Conservation (phyloP, 2,797 vertebrate genomes). For the Oophaga sylvatica region DNA sequence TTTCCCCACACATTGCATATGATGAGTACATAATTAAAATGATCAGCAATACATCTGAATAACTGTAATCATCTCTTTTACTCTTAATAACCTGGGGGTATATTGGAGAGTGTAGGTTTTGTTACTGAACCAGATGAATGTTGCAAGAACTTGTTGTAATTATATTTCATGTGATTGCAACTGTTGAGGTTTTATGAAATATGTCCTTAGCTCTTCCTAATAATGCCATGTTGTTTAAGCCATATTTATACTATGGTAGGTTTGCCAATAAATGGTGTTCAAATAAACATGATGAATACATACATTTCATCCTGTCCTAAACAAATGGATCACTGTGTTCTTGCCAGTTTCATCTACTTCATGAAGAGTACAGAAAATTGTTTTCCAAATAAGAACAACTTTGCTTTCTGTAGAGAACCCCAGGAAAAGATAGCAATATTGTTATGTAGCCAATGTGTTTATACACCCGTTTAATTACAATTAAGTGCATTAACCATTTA, state of each 20-base stretch:
- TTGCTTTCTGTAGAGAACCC: background rate
- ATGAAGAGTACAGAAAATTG: constrained; percentile 33
- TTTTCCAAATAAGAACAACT: constrained; percentile 29
- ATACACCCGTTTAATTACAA: constrained; percentile 21
- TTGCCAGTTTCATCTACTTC: constrained; percentile 36
- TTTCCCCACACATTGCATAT: constrained; percentile 40
- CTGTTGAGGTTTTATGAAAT: constrained; percentile 25
- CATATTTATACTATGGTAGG: constrained; percentile 22
- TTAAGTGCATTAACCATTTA: constrained; percentile 9
- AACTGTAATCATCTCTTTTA: constrained; percentile 17
- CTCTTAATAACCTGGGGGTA: constrained; percentile 6
- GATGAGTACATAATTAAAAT: constrained; percentile 45
- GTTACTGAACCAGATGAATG: constrained; percentile 27
- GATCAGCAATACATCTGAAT: constrained; percentile 40
- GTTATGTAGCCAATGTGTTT: constrained; percentile 5
- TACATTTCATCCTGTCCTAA: constrained; percentile 38
- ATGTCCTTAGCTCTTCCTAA: constrained; percentile 21
- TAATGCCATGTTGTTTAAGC: constrained; percentile 25
- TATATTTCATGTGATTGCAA: constrained; percentile 44
- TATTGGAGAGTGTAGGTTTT: constrained; percentile 28
- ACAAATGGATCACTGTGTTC: constrained; percentile 34
- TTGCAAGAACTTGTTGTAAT: constrained; percentile 51
- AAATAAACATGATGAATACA: constrained; percentile 41
- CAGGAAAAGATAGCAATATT: constrained; percentile 18
- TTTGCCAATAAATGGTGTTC: constrained; percentile 31